Conservation (phyloP, 1,140 invertebrate species). For the Rhyacophila brunnea region DNA sequence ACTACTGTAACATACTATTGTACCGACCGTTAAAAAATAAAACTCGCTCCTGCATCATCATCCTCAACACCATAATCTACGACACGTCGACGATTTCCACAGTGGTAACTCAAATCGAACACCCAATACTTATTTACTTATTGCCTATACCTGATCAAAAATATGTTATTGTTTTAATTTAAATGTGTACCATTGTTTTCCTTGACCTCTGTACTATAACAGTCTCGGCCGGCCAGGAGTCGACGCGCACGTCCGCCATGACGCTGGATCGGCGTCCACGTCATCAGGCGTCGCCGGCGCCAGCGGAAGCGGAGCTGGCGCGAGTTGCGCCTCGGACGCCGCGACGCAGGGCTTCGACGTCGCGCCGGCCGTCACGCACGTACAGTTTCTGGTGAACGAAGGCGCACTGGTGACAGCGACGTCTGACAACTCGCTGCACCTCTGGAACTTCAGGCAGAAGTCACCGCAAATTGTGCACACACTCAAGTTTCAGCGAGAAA, state of each 20-base stretch:
- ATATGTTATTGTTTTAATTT: too few relatives aligned
- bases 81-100: too few relatives aligned
- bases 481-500: constrained; percentile 95
- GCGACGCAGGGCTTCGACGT: constrained; percentile 9
- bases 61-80: too few relatives aligned
- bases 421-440: constrained; percentile 90
- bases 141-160: too few relatives aligned
- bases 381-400: constrained; percentile 95
- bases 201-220: constrained; percentile 25
- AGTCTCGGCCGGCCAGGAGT: constrained; percentile 94
- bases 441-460: constrained; percentile 98
- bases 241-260: constrained; percentile 89
- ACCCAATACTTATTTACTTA: too few relatives aligned
- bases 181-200: constrained; percentile 12
- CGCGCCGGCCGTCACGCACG: constrained; percentile 73
- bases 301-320: constrained; percentile 38
- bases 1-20: too few relatives aligned
- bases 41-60: too few relatives aligned
- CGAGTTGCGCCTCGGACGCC: constrained; percentile 38
- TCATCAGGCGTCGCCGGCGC: constrained; percentile 31
- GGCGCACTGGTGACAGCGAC: constrained; percentile 92
- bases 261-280: constrained; percentile 42
- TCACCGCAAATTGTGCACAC: constrained; percentile 91
- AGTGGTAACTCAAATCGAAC: too few relatives aligned
- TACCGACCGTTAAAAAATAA: too few relatives aligned